Evolutionary conservation across 1,140 invertebrate species (phyloP), one percentile per base, ranked within the genome.

Genomic region (Heliconius melpomene): DNA sequence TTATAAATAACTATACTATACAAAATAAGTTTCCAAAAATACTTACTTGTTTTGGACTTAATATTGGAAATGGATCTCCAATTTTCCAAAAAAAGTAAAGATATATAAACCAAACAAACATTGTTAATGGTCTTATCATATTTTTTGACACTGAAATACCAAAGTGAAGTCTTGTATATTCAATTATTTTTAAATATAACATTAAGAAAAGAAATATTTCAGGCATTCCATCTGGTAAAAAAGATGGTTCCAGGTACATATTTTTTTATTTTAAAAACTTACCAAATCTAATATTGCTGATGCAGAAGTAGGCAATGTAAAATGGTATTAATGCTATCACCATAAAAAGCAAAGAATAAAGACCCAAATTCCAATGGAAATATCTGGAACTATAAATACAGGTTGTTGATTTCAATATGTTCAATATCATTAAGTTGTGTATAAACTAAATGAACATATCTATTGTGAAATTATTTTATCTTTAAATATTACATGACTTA

Each of bases 81-180:
- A 99, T 97, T 95, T 99, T 99, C 99, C 99, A 99, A 89, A 99
- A 99, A 80, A 99, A 96, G 88, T 99, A 99, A 1, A 99, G 95
- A 90, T 99, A 99, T 46, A 98, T 95, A 77, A 98, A 95, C 97
- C 99, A 99, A 1, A 97, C 96, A 78, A 97, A 89, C 57, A 98
- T 90, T 9, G 98, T 98, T 46, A 99, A 91, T 40, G 97, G 96
- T 79, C 97, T 96, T 86, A 98, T 97, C 88, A 97, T 96, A 86
- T 97, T 97, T 83, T 96, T 95, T 87, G 96, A 97, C 83, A 99
- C 98, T 99, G 94, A 70, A 96, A 95, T 84, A 74, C 84, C 85
- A 83, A 60, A 77, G 52, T 74, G 38, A 71, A 70, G 52, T n/a
- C 20, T 76, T 78, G 60, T n/a, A 20, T 20, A 70, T 32, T 36